A percentile compares a stretch with the other conserved stretches of the same genome.
phyloP scores from a whole-genome alignment of 2,888 invertebrate species.

The Periphyllus acericola region DNA sequence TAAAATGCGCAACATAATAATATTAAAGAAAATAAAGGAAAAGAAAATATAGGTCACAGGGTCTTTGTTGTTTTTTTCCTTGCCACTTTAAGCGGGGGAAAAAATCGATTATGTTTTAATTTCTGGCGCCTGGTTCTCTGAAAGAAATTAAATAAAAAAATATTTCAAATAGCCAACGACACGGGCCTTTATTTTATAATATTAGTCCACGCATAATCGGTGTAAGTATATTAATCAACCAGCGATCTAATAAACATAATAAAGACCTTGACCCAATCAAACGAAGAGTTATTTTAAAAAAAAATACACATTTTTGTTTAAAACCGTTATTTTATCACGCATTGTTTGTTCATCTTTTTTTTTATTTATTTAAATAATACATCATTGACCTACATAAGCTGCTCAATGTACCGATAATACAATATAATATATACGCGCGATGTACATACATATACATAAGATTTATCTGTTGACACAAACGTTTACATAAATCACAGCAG shows the following conservation, averaged over 20 bases:
- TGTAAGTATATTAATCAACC: background rate
- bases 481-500: too few relatives aligned
- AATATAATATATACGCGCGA: too few relatives aligned
- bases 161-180: background rate
- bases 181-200: background rate
- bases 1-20: background rate
- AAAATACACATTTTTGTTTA: background rate
- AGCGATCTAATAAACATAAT: background rate
- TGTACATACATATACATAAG: too few relatives aligned
- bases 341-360: background rate
- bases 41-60: background rate
- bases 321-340: background rate
- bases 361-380: background rate
- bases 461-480: too few relatives aligned
- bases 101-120: constrained; percentile 20
- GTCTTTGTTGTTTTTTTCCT: background rate
- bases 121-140: background rate
- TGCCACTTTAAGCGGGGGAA: background rate
- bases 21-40: background rate
- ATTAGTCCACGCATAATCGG: background rate
- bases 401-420: too few relatives aligned
- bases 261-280: background rate
- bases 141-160: background rate
- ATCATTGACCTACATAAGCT: too few relatives aligned
- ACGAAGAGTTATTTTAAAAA: background rate